phyloP scores from a whole-genome alignment of 2,888 invertebrate genomes.

The Orthonevra nobilis region DNA sequence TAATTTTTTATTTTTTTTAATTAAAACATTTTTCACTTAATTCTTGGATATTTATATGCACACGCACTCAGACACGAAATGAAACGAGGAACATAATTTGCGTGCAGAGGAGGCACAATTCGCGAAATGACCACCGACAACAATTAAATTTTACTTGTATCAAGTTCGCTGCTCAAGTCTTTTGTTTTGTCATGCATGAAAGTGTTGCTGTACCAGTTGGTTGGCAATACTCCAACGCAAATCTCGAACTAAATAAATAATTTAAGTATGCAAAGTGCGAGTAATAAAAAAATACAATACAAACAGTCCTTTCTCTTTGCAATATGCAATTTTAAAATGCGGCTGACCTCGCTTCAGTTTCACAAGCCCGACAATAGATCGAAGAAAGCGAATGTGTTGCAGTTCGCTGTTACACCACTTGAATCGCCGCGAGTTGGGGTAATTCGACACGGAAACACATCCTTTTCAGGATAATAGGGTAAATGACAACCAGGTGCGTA shows the following conservation, averaged over 20 bases:
- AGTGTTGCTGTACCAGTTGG: neutral
- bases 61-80: slow-evolving; percentile 27
- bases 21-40: slow-evolving; percentile 49
- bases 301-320: slow-evolving; percentile 70
- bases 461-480: slow-evolving; percentile 42
- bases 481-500: slow-evolving; percentile 44
- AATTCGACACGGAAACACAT: slow-evolving; percentile 44
- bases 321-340: slow-evolving; percentile 53
- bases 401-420: slow-evolving; percentile 34
- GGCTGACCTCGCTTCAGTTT: slow-evolving; percentile 69
- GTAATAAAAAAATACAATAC: slow-evolving; percentile 9
- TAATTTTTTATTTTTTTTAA: slow-evolving; percentile 24
- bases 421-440: slow-evolving; percentile 20
- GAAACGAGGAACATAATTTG: slow-evolving; percentile 19
- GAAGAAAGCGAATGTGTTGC: slow-evolving; percentile 67
- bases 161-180: slow-evolving; percentile 56
- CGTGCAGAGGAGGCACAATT: neutral
- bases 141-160: too few relatives aligned
- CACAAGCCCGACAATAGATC: slow-evolving; percentile 58
- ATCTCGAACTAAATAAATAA: slow-evolving; percentile 40
- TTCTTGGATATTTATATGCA: slow-evolving; percentile 5
- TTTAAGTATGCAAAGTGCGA: slow-evolving; percentile 41
- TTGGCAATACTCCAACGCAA: slow-evolving; percentile 47
- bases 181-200: slow-evolving; percentile 51
- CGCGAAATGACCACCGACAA: slow-evolving; percentile 60